These are phyloP conservation scores for Otus sunia DNA, from an alignment of 2,113 vertebrate species.

Conservation along the genomic window DNA sequence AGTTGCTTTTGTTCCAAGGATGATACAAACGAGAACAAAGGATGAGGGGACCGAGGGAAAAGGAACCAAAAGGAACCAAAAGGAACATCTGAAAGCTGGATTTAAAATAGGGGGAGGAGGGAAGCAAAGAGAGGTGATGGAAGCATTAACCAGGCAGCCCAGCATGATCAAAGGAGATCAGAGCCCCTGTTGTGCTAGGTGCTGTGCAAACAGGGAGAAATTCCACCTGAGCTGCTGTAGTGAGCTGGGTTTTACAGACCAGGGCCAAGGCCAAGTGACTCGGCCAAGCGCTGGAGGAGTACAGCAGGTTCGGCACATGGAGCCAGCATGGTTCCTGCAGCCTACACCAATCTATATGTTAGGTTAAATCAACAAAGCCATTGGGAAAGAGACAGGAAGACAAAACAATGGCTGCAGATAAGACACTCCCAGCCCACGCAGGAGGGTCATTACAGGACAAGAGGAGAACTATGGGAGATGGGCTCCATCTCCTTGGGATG, in stretches of 20 bases:
- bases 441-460: conserved; percentile 10
- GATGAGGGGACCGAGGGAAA: neutral
- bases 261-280: neutral
- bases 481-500: neutral
- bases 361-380: conserved; percentile 20
- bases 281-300: neutral
- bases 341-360: neutral
- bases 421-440: neutral
- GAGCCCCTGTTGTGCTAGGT: neutral
- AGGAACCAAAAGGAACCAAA: neutral
- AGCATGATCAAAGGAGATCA: neutral
- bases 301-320: neutral
- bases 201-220: neutral
- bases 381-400: conserved; percentile 47
- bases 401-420: conserved; percentile 46
- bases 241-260: neutral
- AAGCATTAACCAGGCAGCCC: neutral
- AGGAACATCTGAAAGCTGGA: neutral
- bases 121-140: neutral
- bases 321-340: neutral
- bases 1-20: neutral
- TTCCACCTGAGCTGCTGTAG: neutral
- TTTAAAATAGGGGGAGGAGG: neutral
- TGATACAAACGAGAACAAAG: neutral
- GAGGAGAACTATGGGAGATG: neutral